phyloP scores from a whole-genome alignment of 2,888 invertebrate genomes.

The Agrochola litura region DNA sequence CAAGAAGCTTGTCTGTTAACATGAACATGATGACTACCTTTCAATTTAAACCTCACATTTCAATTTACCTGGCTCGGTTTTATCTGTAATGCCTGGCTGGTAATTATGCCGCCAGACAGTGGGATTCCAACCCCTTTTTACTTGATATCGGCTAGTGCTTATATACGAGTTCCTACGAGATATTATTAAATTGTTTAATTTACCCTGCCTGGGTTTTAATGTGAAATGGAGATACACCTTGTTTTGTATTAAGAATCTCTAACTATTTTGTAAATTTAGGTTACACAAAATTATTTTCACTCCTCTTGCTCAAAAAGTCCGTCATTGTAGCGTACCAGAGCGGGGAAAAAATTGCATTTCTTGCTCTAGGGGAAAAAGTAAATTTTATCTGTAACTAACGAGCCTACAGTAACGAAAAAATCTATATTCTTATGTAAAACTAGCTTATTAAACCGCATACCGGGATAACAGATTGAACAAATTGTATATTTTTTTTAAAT shows the following conservation, averaged over 20 bases:
- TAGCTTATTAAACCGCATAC: too few relatives aligned
- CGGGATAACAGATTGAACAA: too few relatives aligned
- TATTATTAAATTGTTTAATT: constrained; percentile 60
- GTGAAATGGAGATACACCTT: constrained; percentile 1
- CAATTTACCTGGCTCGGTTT: constrained; percentile 73
- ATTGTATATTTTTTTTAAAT: too few relatives aligned
- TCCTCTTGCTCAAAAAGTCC: too few relatives aligned
- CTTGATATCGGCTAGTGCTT: constrained; percentile 65
- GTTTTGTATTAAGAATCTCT: constrained; percentile 12
- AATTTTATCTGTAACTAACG: too few relatives aligned
- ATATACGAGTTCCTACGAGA: constrained; percentile 30
- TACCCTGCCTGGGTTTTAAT: constrained; percentile 15
- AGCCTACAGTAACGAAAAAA: too few relatives aligned
- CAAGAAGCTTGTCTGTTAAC: constrained; percentile 45
- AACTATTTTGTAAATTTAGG: constrained; percentile 12
- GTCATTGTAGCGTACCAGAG: too few relatives aligned
- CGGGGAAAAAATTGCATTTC: too few relatives aligned
- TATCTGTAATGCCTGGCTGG: constrained; percentile 74
- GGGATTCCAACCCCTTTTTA: constrained; percentile 71
- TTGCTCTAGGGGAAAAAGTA: too few relatives aligned
- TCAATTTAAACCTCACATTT: constrained; percentile 69
- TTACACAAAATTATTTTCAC: background rate
- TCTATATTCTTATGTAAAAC: too few relatives aligned
- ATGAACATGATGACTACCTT: constrained; percentile 69
- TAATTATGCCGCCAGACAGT: constrained; percentile 78